Conservation (phyloP, 1,140 invertebrate species). For the Cepaea nemoralis region DNA sequence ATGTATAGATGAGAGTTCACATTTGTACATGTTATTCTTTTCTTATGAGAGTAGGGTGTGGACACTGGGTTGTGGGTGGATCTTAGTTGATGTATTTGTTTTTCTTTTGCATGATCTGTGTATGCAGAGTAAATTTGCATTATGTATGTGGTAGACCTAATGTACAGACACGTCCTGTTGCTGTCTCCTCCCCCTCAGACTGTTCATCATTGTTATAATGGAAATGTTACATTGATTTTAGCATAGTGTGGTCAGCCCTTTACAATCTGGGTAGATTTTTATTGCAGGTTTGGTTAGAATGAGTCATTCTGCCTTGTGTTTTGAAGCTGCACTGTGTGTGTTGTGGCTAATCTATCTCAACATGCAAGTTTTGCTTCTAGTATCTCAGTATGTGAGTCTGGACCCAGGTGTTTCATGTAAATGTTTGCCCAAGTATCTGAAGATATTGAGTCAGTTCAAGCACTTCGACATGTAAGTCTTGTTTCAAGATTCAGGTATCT, state of each 20-base stretch:
- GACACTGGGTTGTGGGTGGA: background rate
- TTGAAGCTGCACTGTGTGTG: too few species aligned
- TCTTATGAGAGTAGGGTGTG: constrained; percentile 7
- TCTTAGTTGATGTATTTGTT: too few species aligned
- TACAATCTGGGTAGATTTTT: background rate
- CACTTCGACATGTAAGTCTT: too few species aligned
- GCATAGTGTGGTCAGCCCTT: background rate
- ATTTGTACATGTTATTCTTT: constrained; percentile 1
- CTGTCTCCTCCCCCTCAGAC: background rate
- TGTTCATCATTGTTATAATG: background rate
- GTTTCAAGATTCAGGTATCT: too few species aligned
- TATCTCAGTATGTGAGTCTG: too few species aligned
- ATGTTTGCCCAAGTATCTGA: too few species aligned
- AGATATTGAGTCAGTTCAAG: too few species aligned
- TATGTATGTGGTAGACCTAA: background rate
- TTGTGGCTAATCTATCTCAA: too few species aligned
- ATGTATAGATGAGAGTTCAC: background rate
- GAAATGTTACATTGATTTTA: background rate
- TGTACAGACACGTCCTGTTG: background rate
- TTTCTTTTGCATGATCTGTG: background rate
- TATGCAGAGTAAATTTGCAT: background rate
- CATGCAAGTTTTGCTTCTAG: too few species aligned
- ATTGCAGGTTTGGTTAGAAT: too few species aligned
- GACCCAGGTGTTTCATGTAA: too few species aligned
- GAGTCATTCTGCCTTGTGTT: too few species aligned